A percentile compares a stretch with the other conserved stretches of the same genome.
These are phyloP conservation scores for Irena cyanogastra DNA, from an alignment of 2,113 vertebrate genomes.

Conservation along the genomic window DNA sequence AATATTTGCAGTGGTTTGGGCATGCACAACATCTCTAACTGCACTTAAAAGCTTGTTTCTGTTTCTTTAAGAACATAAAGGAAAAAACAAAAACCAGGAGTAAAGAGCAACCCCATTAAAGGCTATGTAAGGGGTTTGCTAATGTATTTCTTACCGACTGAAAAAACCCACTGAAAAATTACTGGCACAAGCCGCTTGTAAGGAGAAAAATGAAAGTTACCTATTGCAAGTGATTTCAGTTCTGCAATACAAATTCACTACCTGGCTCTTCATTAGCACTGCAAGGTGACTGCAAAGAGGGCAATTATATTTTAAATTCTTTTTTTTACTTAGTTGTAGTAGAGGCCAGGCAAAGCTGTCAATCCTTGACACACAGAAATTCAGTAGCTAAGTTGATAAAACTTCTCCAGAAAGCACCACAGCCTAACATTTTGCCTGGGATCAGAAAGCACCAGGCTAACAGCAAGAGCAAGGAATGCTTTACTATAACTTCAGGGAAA, in stretches of 20 bases:
- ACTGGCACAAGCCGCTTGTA: background rate
- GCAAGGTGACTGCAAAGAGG: background rate
- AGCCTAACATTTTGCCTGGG: background rate
- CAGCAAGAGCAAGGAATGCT: background rate
- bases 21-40: background rate
- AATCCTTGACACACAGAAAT: background rate
- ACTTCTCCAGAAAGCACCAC: background rate
- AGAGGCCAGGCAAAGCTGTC: background rate
- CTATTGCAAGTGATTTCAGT: background rate
- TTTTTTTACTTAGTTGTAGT: background rate
- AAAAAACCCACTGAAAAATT: background rate
- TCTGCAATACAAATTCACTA: background rate
- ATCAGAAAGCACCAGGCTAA: background rate
- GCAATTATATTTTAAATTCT: background rate
- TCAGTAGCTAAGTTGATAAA: rapidly evolving
- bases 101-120: background rate
- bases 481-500: background rate
- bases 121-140: background rate
- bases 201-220: rapidly evolving
- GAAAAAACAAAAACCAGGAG: background rate
- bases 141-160: too few species aligned
- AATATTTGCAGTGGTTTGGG: background rate
- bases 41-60: background rate
- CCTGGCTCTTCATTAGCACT: background rate
- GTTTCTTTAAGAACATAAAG: background rate